Evolutionary conservation across 2,113 vertebrate genomes (phyloP).

Genomic region (Butorides virescens): DNA sequence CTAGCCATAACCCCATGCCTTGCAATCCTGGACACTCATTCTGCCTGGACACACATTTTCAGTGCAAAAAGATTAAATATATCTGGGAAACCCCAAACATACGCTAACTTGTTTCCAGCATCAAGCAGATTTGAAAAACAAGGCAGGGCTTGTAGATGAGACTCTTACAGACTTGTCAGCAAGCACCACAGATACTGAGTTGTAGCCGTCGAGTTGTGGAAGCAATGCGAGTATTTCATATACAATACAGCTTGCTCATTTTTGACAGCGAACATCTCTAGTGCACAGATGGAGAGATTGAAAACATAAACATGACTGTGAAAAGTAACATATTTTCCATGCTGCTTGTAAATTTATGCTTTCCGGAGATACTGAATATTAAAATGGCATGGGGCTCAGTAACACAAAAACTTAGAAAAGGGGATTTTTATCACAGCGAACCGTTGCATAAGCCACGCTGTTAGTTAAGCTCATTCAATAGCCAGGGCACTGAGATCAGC

Average conservation of each 20-base stretch:
- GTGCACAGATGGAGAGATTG: neutral
- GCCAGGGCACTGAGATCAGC: neutral
- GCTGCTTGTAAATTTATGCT: neutral
- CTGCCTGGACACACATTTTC: neutral
- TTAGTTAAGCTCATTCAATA: neutral
- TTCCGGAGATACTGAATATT: neutral
- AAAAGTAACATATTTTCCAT: neutral
- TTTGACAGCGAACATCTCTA: neutral
- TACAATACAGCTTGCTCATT: neutral
- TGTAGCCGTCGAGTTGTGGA: neutral
- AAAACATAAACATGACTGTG: neutral
- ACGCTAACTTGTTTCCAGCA: neutral
- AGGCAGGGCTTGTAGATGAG: neutral
- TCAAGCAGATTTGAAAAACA: neutral
- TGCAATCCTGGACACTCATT: neutral
- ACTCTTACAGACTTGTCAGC: neutral
- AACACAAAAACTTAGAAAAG: neutral
- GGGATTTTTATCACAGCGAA: neutral
- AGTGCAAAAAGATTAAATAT: neutral
- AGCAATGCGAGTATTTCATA: neutral
- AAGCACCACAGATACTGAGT: rapidly evolving
- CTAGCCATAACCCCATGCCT: neutral
- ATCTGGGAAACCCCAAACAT: neutral
- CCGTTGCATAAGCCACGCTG: neutral
- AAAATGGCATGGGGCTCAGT: rapidly evolving